Conservation (phyloP, 2,797 vertebrate species). For the Hyperoplus immaculatus region DNA sequence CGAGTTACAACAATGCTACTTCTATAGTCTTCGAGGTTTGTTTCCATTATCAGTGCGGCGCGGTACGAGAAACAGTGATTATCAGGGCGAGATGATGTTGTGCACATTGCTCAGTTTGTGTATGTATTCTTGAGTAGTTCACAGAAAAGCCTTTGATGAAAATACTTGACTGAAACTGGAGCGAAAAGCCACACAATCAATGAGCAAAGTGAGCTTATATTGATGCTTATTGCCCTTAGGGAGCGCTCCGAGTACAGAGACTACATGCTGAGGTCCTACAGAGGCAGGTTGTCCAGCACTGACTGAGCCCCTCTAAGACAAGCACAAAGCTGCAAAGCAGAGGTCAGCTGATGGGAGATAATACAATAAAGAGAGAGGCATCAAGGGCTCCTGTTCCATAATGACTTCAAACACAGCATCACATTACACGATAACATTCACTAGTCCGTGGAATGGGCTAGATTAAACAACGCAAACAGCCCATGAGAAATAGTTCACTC, state of each 20-base stretch:
- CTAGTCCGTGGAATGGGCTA: not conserved
- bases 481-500: conserved; percentile 9
- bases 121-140: conserved; percentile 8
- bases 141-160: conserved; percentile 10
- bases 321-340: conserved; percentile 29
- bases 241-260: conserved; percentile 53
- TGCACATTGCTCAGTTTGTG: not conserved
- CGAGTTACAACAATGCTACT: conserved; percentile 2
- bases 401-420: conserved; percentile 20
- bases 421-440: not conserved
- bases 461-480: conserved; percentile 2
- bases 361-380: conserved; percentile 4
- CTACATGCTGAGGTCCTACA: conserved; percentile 21
- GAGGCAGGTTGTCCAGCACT: conserved; percentile 18
- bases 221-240: conserved; percentile 4
- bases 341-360: conserved; percentile 32
- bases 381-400: not conserved
- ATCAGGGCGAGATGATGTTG: not conserved
- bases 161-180: conserved; percentile 19
- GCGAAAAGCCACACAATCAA: conserved; percentile 6
- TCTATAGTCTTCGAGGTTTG: not conserved
- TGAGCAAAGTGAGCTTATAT: conserved; percentile 34
- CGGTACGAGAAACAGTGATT: not conserved
- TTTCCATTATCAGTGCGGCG: not conserved
- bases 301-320: conserved; percentile 23